Base-by-base conservation (phyloP, 2,888 invertebrate genomes). In the Colletes collaris region DNA sequence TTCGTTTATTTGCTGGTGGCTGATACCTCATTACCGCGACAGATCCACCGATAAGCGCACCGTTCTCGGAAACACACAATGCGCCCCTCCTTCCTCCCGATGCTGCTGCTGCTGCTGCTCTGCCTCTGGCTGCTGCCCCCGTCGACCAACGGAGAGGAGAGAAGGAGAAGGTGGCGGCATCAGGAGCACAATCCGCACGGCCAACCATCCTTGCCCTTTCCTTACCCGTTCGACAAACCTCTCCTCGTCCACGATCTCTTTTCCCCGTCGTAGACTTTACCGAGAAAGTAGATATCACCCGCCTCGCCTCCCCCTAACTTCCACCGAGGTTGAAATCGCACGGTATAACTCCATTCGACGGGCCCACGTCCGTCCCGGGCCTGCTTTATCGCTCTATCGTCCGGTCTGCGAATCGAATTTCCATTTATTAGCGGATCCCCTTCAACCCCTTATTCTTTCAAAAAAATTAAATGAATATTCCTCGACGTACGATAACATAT, bases 1-100 rank as follows among this genome's bases (percentile, higher is more conserved):
- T 91, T 92, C 90, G 89, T 92, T 92, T 92, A 92, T 92, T 92
- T 92, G 91, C 89, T 91, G 88, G 87, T 90, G 91, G 90, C 92
- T 92, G 92, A 92, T 92, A 92, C 92, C 92, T 92, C 92, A 92
- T 92, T 92, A 92, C 92, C 92, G 92, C 92, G 92, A 92, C 92
- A 92, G 92, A 92, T 92, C 91, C 91, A 89, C 90, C 92, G 92
- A 92, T 92, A 92, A 92, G 92, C 91, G 89, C 87, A 90, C 87
- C 90, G 90, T 92, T 92, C 92, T 91, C 86, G 90, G 92, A 92
- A 92, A 92, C 89, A 92, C 92, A 92, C 92, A 92, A 92, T 92
- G 91, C 89, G 89, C 91, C 90, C 90, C 89, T 89, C 90, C 88
- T 75, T 79, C 68, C 82, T 76, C 70, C 27, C 2, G 73, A 49